Percentiles rank a stretch among this genome's conserved stretches.
These are phyloP conservation scores for Caiman crocodilus DNA, from an alignment of 2,797 vertebrate genomes.

Conservation along the genomic window DNA sequence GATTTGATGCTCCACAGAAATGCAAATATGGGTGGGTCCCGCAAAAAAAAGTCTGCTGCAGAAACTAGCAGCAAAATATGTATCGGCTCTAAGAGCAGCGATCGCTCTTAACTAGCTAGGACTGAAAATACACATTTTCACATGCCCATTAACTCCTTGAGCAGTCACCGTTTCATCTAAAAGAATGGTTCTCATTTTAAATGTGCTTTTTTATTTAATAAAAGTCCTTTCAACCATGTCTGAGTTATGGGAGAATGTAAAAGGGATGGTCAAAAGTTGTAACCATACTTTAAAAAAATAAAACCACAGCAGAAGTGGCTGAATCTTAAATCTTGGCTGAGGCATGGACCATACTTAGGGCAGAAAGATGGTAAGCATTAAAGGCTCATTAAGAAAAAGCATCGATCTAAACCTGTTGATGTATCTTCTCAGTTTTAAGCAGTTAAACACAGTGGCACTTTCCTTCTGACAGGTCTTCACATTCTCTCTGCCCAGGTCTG, in stretches of 20 bases:
- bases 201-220: not conserved
- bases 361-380: not conserved
- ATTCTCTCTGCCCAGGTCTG: not conserved
- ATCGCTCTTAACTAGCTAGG: not conserved
- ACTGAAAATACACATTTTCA: not conserved
- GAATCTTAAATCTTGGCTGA: not conserved
- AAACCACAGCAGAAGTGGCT: not conserved
- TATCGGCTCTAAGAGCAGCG: not conserved
- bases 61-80: not conserved
- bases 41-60: not conserved
- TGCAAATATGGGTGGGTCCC: not conserved
- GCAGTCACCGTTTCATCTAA: not conserved
- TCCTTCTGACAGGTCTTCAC: not conserved
- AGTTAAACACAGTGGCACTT: not conserved
- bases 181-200: not conserved
- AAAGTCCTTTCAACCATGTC: not conserved
- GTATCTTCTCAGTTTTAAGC: not conserved
- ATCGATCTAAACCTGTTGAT: not conserved
- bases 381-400: not conserved
- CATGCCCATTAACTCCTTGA: not conserved
- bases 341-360: not conserved
- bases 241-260: not conserved
- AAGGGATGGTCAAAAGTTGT: not conserved
- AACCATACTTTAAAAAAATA: not conserved
- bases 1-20: not conserved